Percentiles rank a stretch among this genome's conserved stretches.
Evolutionary conservation across 2,113 vertebrate genomes (phyloP).

Genomic region (Gnathochromis pfefferi): DNA sequence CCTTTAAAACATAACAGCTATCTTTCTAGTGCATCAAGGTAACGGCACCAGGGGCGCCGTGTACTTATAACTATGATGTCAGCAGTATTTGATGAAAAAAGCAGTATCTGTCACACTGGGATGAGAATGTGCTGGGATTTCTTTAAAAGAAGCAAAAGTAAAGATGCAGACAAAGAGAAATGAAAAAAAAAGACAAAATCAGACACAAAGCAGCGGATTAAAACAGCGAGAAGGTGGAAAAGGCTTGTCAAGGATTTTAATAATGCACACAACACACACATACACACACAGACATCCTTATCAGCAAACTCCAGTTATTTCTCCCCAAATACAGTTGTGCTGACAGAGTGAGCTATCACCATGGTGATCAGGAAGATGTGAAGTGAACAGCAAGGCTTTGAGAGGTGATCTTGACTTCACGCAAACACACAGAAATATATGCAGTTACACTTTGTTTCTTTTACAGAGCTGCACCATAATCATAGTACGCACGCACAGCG

Average conservation of each 20-base stretch:
- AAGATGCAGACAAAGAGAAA: background rate
- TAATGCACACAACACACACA: background rate
- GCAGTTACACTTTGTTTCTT: background rate
- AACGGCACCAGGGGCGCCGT: background rate
- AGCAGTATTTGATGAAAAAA: background rate
- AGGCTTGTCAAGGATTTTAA: background rate
- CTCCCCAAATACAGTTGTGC: background rate
- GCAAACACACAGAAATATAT: background rate
- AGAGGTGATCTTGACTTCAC: background rate
- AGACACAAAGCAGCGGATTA: background rate
- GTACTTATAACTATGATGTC: background rate
- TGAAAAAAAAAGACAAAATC: background rate
- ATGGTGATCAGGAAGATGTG: constrained; percentile 29
- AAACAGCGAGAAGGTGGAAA: background rate
- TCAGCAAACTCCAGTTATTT: constrained; percentile 6
- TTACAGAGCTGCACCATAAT: background rate
- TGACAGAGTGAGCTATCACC: constrained; percentile 5
- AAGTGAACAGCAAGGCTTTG: background rate
- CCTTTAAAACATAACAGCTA: background rate
- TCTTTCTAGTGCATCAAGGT: background rate
- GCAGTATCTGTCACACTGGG: background rate
- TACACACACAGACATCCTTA: background rate
- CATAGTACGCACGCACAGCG: background rate
- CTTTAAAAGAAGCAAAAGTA: background rate
- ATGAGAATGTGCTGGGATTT: background rate